These are phyloP conservation scores for Cryptops parisi DNA, from an alignment of 2,888 invertebrate species.

Conservation along the genomic window DNA sequence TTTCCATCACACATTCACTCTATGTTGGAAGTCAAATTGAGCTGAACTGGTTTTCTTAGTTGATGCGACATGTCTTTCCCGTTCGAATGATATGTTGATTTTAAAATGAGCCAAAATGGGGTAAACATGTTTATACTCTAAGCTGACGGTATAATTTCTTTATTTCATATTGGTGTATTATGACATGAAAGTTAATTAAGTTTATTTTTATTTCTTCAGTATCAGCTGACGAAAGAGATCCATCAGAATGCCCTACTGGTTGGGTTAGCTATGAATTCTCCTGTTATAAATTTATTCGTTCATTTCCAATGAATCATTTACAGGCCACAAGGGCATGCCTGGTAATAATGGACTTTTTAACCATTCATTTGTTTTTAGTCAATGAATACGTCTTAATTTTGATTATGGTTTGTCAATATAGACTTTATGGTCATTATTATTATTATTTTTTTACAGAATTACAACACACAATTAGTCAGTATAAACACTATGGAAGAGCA, in stretches of 20 bases:
- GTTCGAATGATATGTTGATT: no score
- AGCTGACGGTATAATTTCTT: no score
- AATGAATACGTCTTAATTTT: neutral
- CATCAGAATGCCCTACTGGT: slow-evolving; percentile 66
- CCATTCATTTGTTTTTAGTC: slow-evolving; percentile 14
- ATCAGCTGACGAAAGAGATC: no score
- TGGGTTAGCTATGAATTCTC: slow-evolving; percentile 69
- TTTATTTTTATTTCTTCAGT: no score
- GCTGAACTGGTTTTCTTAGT: no score
- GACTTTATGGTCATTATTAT: neutral
- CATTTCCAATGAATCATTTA: slow-evolving; percentile 59
- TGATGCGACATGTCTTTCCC: no score
- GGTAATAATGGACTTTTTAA: slow-evolving; percentile 23
- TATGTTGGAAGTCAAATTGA: no score
- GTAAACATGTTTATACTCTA: no score
- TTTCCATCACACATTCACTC: no score
- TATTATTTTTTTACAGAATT: slow-evolving; percentile 39
- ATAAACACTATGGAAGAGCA: slow-evolving; percentile 74
- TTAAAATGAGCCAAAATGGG: no score
- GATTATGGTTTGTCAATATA: neutral
- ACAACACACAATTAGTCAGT: slow-evolving; percentile 56
- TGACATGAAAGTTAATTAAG: no score
- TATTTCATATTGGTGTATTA: no score
- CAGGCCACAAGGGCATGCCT: slow-evolving; percentile 71
- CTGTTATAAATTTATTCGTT: slow-evolving; percentile 81